phyloP scores from a whole-genome alignment of 2,888 invertebrate species.

The Erynnis tages region DNA sequence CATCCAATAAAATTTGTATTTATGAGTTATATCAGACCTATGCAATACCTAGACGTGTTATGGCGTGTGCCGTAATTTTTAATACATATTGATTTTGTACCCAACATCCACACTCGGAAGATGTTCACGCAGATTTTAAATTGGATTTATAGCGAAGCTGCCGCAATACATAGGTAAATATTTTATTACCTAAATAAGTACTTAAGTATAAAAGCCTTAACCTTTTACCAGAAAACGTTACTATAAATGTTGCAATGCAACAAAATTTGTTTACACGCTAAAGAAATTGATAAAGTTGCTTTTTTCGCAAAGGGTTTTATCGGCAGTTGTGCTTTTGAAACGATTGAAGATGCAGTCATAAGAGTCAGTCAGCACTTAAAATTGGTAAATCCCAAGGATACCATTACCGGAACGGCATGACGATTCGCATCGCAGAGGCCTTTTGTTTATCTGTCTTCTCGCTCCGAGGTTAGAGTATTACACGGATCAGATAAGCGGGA shows the following conservation, averaged over 20 bases:
- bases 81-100: slow-evolving; percentile 71
- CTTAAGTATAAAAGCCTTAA: slow-evolving; percentile 15
- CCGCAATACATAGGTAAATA: slow-evolving; percentile 34
- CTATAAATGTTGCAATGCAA: no score
- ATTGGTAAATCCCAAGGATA: no score
- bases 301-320: no score
- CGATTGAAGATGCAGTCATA: no score
- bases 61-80: slow-evolving; percentile 56
- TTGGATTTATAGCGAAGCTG: slow-evolving; percentile 51
- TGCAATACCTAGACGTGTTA: neutral
- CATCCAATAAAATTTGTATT: no score
- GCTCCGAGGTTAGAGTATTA: slow-evolving; percentile 49
- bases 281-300: no score
- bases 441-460: slow-evolving; percentile 24
- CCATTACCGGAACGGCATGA: no score
- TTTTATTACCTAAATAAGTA: slow-evolving; percentile 20
- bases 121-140: slow-evolving; percentile 55
- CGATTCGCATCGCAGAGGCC: neutral
- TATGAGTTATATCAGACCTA: neutral
- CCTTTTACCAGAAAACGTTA: neutral
- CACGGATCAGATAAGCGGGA: slow-evolving; percentile 64
- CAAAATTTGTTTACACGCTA: no score
- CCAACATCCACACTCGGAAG: slow-evolving; percentile 45
- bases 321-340: no score
- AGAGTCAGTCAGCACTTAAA: no score